Base-by-base conservation (phyloP, 2,888 invertebrate genomes). In the Leptinotarsa haldemani region DNA sequence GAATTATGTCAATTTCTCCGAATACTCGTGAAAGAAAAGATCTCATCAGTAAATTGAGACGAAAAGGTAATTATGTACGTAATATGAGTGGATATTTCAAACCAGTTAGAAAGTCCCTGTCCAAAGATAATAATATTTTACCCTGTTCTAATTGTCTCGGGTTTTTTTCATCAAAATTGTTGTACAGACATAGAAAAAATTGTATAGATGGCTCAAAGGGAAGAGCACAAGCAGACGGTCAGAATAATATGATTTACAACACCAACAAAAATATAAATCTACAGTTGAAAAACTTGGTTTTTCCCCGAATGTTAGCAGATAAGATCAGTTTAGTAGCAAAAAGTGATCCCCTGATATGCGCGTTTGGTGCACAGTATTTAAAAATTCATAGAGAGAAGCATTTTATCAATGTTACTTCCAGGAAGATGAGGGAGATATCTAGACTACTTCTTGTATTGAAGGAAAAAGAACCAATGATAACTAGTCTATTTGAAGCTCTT, bases 231-330 rank as follows among this genome's bases (percentile, higher is more conserved):
- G n/a, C 46, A 20, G 16, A 64, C 12, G 64, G 64, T 40, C 64
- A 64, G 46, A 66, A 53, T 9, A 16, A 0, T 18, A 12, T 53
- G 18, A 3, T 53, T 18, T 7, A 53, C n/a, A 53, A 53, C 53
- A n/a, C 9, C 16, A 53, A n/a, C 53, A 63, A 18, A 48, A 64
- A n/a, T 71, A 72, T 66, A 20, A 13, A 69, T 12, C 22, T 9
- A 63, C 48, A 13, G 20, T 20, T 65, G 48, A 50, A 65, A 65
- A 65, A 20, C 16, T 18, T 20, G 22, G 70, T 78, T 12, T 78
- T 76, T 63, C 76, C 78, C 0, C 47, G 53, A 46, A 78, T 78
- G 78, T 48, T 71, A 15, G 50, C 76, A 7, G 77, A 78, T 50
- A 47, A 61, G 40, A 69, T 77, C 30, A 71, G 69, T 16, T n/a